These are phyloP conservation scores for Romanogobio albipinnatus DNA, from an alignment of 2,113 vertebrate species.

Conservation along the genomic window DNA sequence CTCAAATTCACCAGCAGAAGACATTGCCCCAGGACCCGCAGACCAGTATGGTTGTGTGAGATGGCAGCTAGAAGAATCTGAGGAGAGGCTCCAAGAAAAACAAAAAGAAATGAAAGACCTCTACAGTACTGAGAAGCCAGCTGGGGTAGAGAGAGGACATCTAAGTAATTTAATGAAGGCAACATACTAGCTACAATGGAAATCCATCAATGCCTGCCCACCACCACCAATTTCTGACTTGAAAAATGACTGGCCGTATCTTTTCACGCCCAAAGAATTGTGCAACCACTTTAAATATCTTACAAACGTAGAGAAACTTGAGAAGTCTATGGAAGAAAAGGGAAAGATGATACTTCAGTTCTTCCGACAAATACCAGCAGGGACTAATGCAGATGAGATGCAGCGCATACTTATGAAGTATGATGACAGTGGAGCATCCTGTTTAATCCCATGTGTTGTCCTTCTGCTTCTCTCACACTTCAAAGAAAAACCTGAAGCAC, in stretches of 20 bases:
- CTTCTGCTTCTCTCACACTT: too few species aligned
- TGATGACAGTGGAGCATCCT: too few species aligned
- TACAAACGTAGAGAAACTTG: constrained; percentile 40
- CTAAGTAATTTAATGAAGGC: constrained; percentile 43
- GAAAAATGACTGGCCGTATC: constrained; percentile 46
- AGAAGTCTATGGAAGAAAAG: neutral
- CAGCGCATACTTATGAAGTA: too few species aligned
- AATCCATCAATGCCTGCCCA: constrained; percentile 42
- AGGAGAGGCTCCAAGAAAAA: constrained; percentile 27
- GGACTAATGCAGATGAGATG: too few species aligned
- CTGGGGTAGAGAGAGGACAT: constrained; percentile 34
- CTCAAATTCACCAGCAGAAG: constrained; percentile 24
- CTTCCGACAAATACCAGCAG: too few species aligned
- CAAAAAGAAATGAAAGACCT: constrained; percentile 47
- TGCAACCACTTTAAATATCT: constrained; percentile 47
- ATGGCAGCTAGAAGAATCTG: constrained; percentile 43
- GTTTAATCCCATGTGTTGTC: too few species aligned
- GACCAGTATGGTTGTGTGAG: constrained; percentile 52
- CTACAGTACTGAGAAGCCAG: constrained; percentile 30
- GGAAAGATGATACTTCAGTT: too few species aligned
- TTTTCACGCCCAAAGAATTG: constrained; percentile 40
- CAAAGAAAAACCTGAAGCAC: too few species aligned
- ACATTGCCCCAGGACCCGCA: constrained; percentile 31
- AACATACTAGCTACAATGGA: constrained; percentile 41
- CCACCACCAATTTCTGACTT: constrained; percentile 39